Percentiles rank a stretch among this genome's conserved stretches.
These are phyloP conservation scores for Limnephilus marmoratus DNA, from an alignment of 2,888 invertebrate species.

Conservation along the genomic window DNA sequence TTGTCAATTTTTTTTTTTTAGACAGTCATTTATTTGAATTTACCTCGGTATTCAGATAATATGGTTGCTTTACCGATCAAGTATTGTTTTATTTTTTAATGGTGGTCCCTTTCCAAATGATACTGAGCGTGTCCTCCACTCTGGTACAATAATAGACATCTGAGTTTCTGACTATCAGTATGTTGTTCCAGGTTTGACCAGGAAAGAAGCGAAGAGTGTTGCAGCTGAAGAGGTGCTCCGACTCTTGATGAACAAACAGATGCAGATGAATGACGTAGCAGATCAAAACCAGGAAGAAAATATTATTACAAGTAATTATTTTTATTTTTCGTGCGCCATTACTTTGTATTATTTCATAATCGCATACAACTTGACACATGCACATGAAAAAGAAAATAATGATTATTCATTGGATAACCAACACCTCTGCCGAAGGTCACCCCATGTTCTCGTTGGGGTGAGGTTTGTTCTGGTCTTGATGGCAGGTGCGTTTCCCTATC, in stretches of 20 bases:
- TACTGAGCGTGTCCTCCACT: background rate
- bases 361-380: background rate
- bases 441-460: too few relatives aligned
- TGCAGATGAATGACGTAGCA: background rate
- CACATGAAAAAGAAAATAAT: too few relatives aligned
- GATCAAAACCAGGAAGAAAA: background rate
- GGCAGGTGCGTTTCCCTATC: too few relatives aligned
- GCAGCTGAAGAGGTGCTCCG: background rate
- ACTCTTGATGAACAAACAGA: background rate
- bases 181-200: background rate
- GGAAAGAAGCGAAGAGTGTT: background rate
- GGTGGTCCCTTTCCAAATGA: too few relatives aligned
- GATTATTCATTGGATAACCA: too few relatives aligned
- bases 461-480: too few relatives aligned
- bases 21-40: background rate
- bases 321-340: background rate
- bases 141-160: background rate
- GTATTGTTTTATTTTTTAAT: too few relatives aligned
- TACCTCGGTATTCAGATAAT: too few relatives aligned
- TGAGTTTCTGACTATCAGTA: background rate
- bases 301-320: background rate
- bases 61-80: too few relatives aligned
- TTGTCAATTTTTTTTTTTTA: background rate
- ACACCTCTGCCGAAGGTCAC: too few relatives aligned
- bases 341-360: background rate